Evolutionary conservation across 2,888 invertebrate species (phyloP).

Genomic region (Tortricodes alternella): DNA sequence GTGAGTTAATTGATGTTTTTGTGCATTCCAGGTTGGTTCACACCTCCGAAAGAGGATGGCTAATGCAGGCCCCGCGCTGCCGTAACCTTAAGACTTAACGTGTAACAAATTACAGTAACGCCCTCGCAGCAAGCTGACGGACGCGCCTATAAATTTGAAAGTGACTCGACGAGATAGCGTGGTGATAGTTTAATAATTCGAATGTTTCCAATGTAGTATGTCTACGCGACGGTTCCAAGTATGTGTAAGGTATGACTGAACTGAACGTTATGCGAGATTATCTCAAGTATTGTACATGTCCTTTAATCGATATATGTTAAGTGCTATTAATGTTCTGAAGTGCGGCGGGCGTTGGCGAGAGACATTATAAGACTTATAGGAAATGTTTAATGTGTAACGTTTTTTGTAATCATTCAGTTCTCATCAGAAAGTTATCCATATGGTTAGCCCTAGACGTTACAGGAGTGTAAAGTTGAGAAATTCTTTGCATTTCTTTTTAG

Average conservation of each 20-base stretch:
- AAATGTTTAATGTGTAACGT: constrained; percentile 80
- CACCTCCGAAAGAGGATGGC: constrained; percentile 95
- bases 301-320: constrained; percentile 61
- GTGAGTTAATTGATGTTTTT: background rate
- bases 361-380: constrained; percentile 81
- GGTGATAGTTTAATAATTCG: constrained; percentile 48
- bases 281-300: constrained; percentile 63
- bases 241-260: constrained; percentile 56
- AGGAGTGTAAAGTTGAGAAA: constrained; percentile 75
- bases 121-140: constrained; percentile 56
- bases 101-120: constrained; percentile 63
- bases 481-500: constrained; percentile 81
- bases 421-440: constrained; percentile 72
- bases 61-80: constrained; percentile 74
- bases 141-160: constrained; percentile 54
- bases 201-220: constrained; percentile 50
- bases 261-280: constrained; percentile 48
- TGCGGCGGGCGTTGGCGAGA: constrained; percentile 67
- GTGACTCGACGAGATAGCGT: constrained; percentile 56
- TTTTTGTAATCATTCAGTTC: constrained; percentile 81
- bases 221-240: constrained; percentile 34
- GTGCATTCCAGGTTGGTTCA: constrained; percentile 90
- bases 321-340: constrained; percentile 72
- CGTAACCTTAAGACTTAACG: constrained; percentile 67
- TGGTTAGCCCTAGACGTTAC: constrained; percentile 76